These are phyloP conservation scores for Parauchenoglanis ngamensis DNA, from an alignment of 2,797 vertebrate genomes.

Conservation along the genomic window DNA sequence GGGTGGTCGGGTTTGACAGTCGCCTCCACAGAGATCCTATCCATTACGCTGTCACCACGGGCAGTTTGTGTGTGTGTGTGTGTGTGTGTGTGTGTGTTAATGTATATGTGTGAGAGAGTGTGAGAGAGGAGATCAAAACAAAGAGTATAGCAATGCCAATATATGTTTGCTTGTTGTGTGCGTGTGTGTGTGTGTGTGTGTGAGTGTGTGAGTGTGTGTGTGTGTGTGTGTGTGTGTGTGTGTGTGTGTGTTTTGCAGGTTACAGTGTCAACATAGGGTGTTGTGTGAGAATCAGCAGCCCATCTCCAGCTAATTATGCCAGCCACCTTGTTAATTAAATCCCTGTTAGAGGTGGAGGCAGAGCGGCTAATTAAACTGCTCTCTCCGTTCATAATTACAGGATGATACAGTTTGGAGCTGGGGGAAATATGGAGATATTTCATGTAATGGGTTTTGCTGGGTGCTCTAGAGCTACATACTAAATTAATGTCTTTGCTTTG, in stretches of 20 bases:
- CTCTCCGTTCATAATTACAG: conserved; percentile 78
- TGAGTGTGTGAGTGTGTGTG: conserved; percentile 19
- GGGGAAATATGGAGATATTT: conserved; percentile 66
- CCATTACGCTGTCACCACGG: conserved; percentile 86
- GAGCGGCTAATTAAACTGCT: conserved; percentile 88
- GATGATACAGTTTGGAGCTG: conserved; percentile 77
- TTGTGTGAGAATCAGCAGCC: conserved; percentile 76
- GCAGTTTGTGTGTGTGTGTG: conserved; percentile 58
- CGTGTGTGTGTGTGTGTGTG: conserved; percentile 17
- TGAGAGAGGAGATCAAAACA: conserved; percentile 27
- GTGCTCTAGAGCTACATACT: conserved; percentile 28
- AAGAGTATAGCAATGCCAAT: conserved; percentile 26
- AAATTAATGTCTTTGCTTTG: conserved; percentile 40
- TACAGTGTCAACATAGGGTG: conserved; percentile 86
- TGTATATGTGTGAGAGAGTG: conserved; percentile 40
- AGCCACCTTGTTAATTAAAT: conserved; percentile 89
- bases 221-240: conserved; percentile 14
- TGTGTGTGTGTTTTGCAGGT: conserved; percentile 54
- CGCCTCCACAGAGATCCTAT: conserved; percentile 87
- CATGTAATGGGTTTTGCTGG: conserved; percentile 25
- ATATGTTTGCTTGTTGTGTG: conserved; percentile 37
- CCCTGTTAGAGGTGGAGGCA: conserved; percentile 86
- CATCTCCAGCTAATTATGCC: conserved; percentile 87
- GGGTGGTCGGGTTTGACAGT: conserved; percentile 84
- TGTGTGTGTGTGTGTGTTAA: conserved; percentile 58